Evolutionary conservation across 2,113 vertebrate genomes (phyloP).

Genomic region (Grallaria varia): DNA sequence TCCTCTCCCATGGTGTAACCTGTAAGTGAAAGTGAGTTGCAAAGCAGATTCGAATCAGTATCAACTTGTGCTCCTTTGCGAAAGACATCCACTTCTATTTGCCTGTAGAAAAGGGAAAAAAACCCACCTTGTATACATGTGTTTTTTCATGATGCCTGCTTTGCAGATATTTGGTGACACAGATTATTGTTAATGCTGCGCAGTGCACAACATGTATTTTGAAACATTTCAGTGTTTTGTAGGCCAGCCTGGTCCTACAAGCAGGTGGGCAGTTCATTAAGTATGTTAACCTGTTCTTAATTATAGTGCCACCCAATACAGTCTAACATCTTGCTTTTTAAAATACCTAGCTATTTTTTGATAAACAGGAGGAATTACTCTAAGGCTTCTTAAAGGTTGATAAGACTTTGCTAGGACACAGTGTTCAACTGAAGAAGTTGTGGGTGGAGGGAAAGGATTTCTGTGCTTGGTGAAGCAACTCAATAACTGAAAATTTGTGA

Average conservation of each 20-base stretch:
- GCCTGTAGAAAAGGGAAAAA: not conserved
- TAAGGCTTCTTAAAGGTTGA: not conserved
- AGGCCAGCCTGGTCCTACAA: not conserved
- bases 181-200: not conserved
- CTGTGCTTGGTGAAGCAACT: not conserved
- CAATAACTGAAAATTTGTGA: not conserved
- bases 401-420: not conserved
- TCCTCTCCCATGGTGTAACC: not conserved
- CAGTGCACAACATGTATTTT: not conserved
- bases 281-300: not conserved
- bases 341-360: not conserved
- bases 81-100: not conserved
- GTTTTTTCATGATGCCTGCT: not conserved
- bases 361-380: not conserved
- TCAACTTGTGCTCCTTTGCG: not conserved
- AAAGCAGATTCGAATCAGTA: not conserved
- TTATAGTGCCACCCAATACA: not conserved
- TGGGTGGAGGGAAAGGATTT: not conserved
- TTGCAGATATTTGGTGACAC: not conserved
- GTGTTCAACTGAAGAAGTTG: not conserved
- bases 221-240: not conserved
- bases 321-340: not conserved
- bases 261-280: not conserved
- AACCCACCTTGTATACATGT: rapidly evolving
- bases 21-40: rapidly evolving